phyloP scores from a whole-genome alignment of 2,888 invertebrate genomes.

The Lottia gigantea region DNA sequence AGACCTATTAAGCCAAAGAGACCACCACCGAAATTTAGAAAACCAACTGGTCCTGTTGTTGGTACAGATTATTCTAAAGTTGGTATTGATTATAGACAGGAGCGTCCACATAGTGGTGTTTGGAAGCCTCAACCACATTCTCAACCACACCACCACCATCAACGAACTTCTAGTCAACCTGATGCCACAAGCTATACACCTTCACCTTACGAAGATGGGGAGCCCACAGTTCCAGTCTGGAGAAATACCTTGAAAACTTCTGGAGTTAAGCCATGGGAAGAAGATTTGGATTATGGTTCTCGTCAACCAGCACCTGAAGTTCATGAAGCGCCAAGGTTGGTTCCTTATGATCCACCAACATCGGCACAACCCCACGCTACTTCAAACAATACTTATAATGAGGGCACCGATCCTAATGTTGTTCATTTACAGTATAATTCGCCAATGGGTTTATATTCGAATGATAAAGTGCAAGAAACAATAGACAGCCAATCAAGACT shows the following conservation, averaged over 20 bases:
- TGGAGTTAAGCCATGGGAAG: conserved; percentile 42
- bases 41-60: background rate
- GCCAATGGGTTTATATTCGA: conserved; percentile 65
- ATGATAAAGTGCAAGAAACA: conserved; percentile 59
- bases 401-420: conserved; percentile 46
- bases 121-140: background rate
- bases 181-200: conserved; percentile 1
- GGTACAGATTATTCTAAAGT: background rate
- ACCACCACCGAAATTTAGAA: background rate
- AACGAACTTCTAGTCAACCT: background rate
- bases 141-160: background rate
- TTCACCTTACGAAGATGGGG: conserved; percentile 9
- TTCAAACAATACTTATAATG: background rate
- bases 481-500: conserved; percentile 57
- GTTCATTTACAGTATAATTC: conserved; percentile 68
- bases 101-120: background rate
- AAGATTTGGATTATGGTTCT: conserved; percentile 27
- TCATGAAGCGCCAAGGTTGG: conserved; percentile 32
- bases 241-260: conserved; percentile 38
- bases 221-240: conserved; percentile 42
- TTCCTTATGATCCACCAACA: conserved; percentile 24
- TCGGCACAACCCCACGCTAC: conserved; percentile 21
- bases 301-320: conserved; percentile 20
- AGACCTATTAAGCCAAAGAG: conserved; percentile 5
- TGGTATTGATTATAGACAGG: conserved; percentile 1